Evolutionary conservation across 2,888 invertebrate species (phyloP).

Genomic region (Rhogogaster chlorosoma): DNA sequence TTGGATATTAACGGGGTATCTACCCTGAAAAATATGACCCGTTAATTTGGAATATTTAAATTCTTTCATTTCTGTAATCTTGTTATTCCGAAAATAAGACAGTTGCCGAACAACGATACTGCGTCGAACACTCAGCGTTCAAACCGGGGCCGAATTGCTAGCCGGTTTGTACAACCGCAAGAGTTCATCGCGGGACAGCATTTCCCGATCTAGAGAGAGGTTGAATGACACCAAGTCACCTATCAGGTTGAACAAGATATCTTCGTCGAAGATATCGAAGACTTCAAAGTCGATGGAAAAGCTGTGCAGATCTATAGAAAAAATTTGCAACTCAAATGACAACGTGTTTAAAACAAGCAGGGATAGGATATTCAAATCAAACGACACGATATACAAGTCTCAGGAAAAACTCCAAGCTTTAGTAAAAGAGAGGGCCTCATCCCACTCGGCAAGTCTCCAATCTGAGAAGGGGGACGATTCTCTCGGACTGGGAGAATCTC

Average conservation of each 20-base stretch:
- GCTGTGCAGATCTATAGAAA: slow-evolving; percentile 18
- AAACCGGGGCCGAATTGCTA: slow-evolving; percentile 65
- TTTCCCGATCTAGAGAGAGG: background rate
- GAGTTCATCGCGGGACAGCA: background rate
- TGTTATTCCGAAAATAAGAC: slow-evolving; percentile 31
- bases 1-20: too few relatives aligned
- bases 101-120: slow-evolving; percentile 56
- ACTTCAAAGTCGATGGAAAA: slow-evolving; percentile 18
- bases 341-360: background rate
- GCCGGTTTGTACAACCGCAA: slow-evolving; percentile 52
- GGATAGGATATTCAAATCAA: background rate
- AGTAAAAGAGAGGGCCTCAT: background rate
- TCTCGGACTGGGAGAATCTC: background rate
- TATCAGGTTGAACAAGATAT: background rate
- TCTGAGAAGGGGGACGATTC: background rate
- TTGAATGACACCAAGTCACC: background rate
- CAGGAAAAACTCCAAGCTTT: background rate
- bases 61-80: background rate
- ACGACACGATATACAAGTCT: slow-evolving; percentile 16
- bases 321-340: slow-evolving; percentile 33
- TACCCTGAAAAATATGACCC: background rate
- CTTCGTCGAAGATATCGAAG: background rate
- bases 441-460: background rate
- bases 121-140: slow-evolving; percentile 63
- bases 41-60: background rate